Evolutionary conservation across 2,888 invertebrate species (phyloP), one percentile per base, ranked within the genome.

Genomic region (Boloria selene): DNA sequence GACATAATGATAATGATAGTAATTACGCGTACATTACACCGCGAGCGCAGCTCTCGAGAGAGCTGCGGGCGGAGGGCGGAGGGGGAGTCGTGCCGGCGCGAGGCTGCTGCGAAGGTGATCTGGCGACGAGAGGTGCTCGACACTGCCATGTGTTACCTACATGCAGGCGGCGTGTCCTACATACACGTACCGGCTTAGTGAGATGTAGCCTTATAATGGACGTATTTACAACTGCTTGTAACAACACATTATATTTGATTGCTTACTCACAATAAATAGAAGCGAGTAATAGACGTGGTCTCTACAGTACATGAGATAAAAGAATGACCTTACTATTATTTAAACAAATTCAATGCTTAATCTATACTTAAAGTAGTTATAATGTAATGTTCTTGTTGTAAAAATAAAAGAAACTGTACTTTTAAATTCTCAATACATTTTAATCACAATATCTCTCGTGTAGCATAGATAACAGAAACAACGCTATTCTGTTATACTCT

Each of bases 31-130:
- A 52, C 59, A 53, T 55, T 60, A 53, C 56, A 59, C n/a, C 17
- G 44, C 58, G 49, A 53, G 58, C 31, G 56, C 52, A 31, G 62
- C 65, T 22, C 45, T 26, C 44, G 49, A 56, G 56, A 56, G 50
- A 47, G 61, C 13, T 16, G n/a, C 26, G 17, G 52, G 18, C 31
- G 26, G 53, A 31, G 17, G 42, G n/a, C 13, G 17, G 58, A 14
- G 38, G 56, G 54, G 51, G 2, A 13, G 54, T 54, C 54, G 62
- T 62, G 54, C 53, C 62, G 47, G 44, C 42, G 62, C 61, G 66
- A 54, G 64, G 61, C 49, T 59, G 63, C 47, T 42, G 51, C 52
- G 62, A 63, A 67, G 69, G 64, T 67, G 64, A 70, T 56, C 68
- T 56, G 61, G 67, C 65, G 64, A 52, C 60, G 58, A 51, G 58